Conservation (phyloP, 2,113 vertebrate species). For the Amphiprion percula region DNA sequence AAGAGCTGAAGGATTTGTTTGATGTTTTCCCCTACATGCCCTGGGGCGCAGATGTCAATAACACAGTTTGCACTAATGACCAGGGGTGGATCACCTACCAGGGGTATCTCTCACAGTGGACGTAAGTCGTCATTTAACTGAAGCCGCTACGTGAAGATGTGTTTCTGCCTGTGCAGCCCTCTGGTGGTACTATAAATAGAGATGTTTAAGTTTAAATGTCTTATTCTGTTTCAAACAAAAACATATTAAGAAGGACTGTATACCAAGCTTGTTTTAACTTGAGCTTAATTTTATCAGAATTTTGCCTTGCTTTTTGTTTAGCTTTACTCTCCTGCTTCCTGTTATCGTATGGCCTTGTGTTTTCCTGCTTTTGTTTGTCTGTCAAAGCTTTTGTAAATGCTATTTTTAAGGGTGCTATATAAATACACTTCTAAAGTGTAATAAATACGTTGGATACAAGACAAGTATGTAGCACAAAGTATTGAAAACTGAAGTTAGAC, state of each 20-base stretch:
- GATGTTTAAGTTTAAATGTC: neutral
- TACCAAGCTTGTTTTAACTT: neutral
- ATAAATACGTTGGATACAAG: no score
- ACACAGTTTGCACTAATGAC: conserved; percentile 95
- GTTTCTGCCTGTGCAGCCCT: neutral
- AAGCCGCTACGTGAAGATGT: neutral
- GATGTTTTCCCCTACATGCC: conserved; percentile 98
- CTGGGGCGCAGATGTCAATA: conserved; percentile 97
- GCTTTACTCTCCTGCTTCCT: no score
- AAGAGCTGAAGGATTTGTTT: conserved; percentile 94
- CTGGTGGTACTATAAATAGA: neutral
- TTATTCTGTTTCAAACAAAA: neutral
- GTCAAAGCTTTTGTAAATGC: no score
- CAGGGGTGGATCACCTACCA: conserved; percentile 98
- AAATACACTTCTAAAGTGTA: no score
- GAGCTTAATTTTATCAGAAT: neutral
- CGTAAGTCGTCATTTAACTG: conserved; percentile 85
- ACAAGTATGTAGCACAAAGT: neutral
- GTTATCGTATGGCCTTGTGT: no score
- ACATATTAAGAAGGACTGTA: neutral
- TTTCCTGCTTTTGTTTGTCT: no score
- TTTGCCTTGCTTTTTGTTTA: no score
- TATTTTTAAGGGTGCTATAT: no score
- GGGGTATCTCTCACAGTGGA: conserved; percentile 99
- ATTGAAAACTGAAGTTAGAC: no score